Conservation (phyloP, 37 sponge, comb jelly and placozoan genomes). For the Spongilla lacustris region DNA sequence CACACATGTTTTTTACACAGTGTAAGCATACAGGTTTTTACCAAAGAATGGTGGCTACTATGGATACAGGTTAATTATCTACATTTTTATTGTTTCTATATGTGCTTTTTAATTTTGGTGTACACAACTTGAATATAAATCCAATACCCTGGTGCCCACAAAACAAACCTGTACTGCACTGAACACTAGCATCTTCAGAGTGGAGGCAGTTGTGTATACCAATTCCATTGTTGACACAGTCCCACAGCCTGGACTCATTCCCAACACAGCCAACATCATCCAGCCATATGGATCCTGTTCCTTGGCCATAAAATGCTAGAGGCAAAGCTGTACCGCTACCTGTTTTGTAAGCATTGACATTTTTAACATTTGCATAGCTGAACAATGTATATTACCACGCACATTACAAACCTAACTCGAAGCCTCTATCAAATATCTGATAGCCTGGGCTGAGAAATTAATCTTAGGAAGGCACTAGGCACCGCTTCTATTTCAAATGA, state of each 20-base stretch:
- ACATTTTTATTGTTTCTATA: background rate
- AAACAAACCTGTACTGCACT: conserved; percentile 11
- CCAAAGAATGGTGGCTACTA: background rate
- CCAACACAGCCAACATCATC: conserved; percentile 36
- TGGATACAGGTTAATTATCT: background rate
- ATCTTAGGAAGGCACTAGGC: too few relatives aligned
- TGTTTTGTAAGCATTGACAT: background rate
- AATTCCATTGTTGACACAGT: conserved; percentile 12
- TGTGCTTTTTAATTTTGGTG: background rate
- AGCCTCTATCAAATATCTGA: too few relatives aligned
- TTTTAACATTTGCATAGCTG: background rate
- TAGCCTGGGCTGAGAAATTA: too few relatives aligned
- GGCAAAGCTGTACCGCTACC: background rate
- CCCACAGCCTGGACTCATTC: conserved; percentile 12
- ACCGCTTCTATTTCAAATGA: too few relatives aligned
- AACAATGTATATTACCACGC: background rate
- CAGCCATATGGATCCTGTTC: conserved; percentile 36
- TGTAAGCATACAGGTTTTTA: background rate
- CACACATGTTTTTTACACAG: conserved; percentile 11
- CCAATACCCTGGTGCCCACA: background rate
- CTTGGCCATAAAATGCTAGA: conserved; percentile 13
- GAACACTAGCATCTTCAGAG: conserved; percentile 47
- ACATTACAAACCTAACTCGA: background rate
- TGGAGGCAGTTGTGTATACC: conserved; percentile 41
- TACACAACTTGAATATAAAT: background rate